Evolutionary conservation across 1,140 invertebrate species (phyloP).

Genomic region (Drosophila obscura): DNA sequence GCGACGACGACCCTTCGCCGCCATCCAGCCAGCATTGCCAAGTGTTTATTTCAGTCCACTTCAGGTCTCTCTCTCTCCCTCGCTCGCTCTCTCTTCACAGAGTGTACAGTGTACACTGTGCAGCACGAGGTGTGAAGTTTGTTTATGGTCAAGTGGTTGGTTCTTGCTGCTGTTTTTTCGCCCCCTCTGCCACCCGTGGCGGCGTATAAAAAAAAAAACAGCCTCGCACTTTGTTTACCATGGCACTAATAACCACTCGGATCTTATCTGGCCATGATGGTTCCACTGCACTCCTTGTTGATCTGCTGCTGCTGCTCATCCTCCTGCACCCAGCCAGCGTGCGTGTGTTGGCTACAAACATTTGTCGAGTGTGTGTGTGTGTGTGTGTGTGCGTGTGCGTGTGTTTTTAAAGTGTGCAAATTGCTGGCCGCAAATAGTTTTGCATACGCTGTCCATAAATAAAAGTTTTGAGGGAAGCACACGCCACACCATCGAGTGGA

Average conservation of each 20-base stretch:
- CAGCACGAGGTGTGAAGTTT: conserved; percentile 72
- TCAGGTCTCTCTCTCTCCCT: neutral
- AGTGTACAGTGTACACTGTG: conserved; percentile 45
- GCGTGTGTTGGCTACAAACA: conserved; percentile 18
- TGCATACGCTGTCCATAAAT: conserved; percentile 46
- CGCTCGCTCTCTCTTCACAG: neutral
- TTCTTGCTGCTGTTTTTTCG: conserved; percentile 33
- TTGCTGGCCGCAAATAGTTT: conserved; percentile 48
- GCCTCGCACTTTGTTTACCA: conserved; percentile 62
- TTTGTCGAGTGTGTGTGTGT: conserved; percentile 10
- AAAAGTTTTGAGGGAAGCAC: conserved; percentile 19
- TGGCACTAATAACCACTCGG: conserved; percentile 78
- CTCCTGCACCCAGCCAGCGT: conserved; percentile 1
- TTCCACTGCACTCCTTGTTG: conserved; percentile 29
- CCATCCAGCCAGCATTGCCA: conserved; percentile 47
- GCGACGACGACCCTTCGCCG: conserved; percentile 10
- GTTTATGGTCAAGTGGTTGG: conserved; percentile 77
- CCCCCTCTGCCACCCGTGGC: conserved; percentile 14
- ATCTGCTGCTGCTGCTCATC: conserved; percentile 10
- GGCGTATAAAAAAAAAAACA: conserved; percentile 18
- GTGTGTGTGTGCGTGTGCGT: too few species aligned
- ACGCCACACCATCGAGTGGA: too few species aligned
- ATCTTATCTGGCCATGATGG: conserved; percentile 58
- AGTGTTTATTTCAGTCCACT: conserved; percentile 80
- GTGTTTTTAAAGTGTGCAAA: conserved; percentile 40